Conservation (phyloP, 2,797 vertebrate species). For the Neomorphus geoffroyi region DNA sequence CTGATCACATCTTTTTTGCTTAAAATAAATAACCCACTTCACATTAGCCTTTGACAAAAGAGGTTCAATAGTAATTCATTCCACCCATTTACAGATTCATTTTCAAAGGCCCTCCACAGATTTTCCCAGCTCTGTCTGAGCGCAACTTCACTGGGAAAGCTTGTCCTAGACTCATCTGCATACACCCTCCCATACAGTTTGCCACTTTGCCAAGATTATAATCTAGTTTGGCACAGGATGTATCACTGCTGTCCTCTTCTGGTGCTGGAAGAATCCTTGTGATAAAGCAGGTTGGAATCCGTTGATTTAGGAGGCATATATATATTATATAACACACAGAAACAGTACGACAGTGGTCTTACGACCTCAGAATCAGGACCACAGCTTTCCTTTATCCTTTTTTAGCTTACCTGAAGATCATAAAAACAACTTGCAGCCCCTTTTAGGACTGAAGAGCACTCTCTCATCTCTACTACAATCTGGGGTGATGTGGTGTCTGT, state of each 20-base stretch:
- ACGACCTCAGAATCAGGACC: background rate
- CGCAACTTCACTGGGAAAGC: background rate
- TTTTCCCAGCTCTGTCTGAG: background rate
- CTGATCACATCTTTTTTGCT: background rate
- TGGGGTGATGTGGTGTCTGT: background rate
- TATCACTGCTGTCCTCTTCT: background rate
- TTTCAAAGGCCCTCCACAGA: background rate
- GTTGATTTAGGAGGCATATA: background rate
- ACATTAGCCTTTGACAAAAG: background rate
- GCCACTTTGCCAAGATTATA: background rate
- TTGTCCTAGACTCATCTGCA: background rate
- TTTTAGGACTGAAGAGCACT: background rate
- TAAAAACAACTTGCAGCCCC: background rate
- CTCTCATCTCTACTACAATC: background rate
- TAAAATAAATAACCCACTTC: background rate
- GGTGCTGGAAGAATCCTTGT: background rate
- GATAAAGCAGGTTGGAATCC: background rate
- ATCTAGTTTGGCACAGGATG: background rate
- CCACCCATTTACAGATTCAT: background rate
- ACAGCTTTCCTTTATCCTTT: background rate
- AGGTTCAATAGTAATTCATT: background rate
- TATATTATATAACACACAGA: background rate
- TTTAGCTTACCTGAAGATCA: background rate
- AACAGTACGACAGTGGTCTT: background rate
- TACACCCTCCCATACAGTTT: background rate